phyloP scores from a whole-genome alignment of 1,140 invertebrate genomes.

The Drosophila auraria region DNA sequence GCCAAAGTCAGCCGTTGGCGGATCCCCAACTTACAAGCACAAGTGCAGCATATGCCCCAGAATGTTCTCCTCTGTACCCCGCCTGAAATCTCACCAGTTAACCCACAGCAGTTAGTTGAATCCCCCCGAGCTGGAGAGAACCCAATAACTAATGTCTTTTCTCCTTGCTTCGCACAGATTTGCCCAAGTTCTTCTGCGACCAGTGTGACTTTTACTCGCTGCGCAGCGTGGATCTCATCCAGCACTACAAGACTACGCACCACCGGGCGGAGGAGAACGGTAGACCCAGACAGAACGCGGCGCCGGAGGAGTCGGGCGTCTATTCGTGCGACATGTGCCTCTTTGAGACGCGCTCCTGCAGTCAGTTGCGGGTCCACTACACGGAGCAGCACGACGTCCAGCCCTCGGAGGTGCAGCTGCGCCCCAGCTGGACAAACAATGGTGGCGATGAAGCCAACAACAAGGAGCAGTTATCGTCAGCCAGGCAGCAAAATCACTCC shows the following conservation, averaged over 20 bases:
- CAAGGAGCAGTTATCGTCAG: background rate
- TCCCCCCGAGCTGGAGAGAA: background rate
- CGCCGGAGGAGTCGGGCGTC: constrained; percentile 7
- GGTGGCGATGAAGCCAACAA: background rate
- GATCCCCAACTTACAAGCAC: constrained; percentile 40
- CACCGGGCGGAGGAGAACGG: constrained; percentile 23
- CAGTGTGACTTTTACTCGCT: constrained; percentile 71
- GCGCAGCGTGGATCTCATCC: constrained; percentile 68
- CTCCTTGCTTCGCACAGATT: constrained; percentile 48
- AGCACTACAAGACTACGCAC: constrained; percentile 68
- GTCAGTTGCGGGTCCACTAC: constrained; percentile 58
- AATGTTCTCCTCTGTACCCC: constrained; percentile 58
- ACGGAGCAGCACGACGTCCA: constrained; percentile 53
- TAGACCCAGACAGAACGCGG: background rate
- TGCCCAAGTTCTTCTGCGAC: constrained; percentile 80
- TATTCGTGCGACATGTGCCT: constrained; percentile 78
- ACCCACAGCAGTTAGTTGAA: constrained; percentile 71
- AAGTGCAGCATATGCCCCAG: constrained; percentile 68
- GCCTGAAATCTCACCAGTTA: constrained; percentile 76
- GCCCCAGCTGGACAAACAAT: constrained; percentile 54
- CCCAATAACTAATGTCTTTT: background rate
- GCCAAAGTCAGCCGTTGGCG: constrained; percentile 27
- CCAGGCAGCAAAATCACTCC: background rate
- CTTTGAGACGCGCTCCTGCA: constrained; percentile 55
- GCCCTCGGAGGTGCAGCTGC: constrained; percentile 69